Base-by-base conservation (phyloP, 2,888 invertebrate genomes). In the Drosophila anomalipes region DNA sequence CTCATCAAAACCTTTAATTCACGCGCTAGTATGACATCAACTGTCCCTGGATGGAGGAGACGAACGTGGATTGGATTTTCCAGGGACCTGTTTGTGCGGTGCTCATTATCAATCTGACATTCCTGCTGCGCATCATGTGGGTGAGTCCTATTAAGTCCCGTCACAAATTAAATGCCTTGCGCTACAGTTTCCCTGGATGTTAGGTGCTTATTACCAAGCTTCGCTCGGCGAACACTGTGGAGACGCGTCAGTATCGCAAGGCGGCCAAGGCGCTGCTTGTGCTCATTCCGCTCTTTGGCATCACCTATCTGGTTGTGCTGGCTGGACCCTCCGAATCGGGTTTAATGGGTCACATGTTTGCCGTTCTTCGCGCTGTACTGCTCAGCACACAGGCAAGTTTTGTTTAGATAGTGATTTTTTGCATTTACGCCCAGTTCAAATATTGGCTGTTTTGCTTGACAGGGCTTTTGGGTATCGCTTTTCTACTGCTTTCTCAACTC, bases 401-500 rank as follows among this genome's bases (percentile, higher is more conserved):
- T 67, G 35, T 57, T 49, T 63, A 14, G 22, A 9, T 2, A 32
- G 35, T 51, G 33, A 35, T 28, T 66, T 49, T 53, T 57, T 37
- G n/a, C 22, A 51, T 39, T 39, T 64, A 47, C 9, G n/a, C 14
- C 35, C 19, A 41, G 52, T 26, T 57, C 53, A 70, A 79, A 79
- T 80, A 71, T 81, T 78, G 62, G 26, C 41, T 30, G 30, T 58
- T 54, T 19, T 47, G 49, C 44, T 71, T 58, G 41, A 35, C 94
- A 98, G 98, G 98, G 98, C 79, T 96, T 98, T 92, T 96, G 96
- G 63, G 98, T 98, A 79, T 97, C 98, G 19, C 94, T 98, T 77
- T 97, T 98, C 94, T 98, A 98, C 94, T 98, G 98, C 93, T 98
- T 98, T 94, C 95, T 98, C 91, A 98, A 98, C 94, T 97, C 97